Percentiles rank a stretch among this genome's conserved stretches.
Evolutionary conservation across 2,888 invertebrate species (phyloP).

Genomic region (Cerastis rubricosa): DNA sequence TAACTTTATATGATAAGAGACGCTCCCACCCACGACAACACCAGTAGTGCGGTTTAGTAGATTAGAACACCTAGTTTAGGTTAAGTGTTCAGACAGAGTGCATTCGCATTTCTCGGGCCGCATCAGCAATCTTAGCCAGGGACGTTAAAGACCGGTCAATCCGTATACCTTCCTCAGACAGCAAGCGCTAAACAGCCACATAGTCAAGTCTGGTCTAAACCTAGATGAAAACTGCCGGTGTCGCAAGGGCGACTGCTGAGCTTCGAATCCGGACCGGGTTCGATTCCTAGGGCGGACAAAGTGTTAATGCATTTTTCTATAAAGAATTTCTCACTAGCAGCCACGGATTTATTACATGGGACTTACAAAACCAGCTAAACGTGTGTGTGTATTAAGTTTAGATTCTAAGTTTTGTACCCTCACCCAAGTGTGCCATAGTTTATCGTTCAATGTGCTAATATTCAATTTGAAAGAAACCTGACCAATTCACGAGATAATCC

Average conservation of each 20-base stretch:
- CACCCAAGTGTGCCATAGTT: background rate
- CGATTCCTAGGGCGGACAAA: background rate
- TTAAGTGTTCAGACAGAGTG: background rate
- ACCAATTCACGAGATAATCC: slow-evolving; percentile 62
- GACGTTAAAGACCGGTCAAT: background rate
- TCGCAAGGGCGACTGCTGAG: background rate
- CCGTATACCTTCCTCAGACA: background rate
- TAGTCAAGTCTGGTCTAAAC: background rate
- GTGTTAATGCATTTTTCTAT: background rate
- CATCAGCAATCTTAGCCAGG: background rate
- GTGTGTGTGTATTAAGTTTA: too few species aligned
- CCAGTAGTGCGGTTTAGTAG: too few species aligned
- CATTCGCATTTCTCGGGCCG: background rate
- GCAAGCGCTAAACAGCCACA: background rate
- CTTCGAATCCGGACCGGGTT: background rate
- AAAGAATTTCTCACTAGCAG: background rate
- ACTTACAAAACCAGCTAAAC: too few species aligned
- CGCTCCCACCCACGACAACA: too few species aligned
- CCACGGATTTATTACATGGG: too few species aligned
- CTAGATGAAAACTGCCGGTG: background rate
- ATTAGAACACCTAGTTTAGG: too few species aligned
- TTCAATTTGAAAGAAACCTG: slow-evolving; percentile 61
- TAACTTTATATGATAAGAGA: too few species aligned
- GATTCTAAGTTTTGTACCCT: background rate
- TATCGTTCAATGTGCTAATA: slow-evolving; percentile 22